These are phyloP conservation scores for Drosophila eohydei DNA, from an alignment of 2,888 invertebrate species.

Conservation along the genomic window DNA sequence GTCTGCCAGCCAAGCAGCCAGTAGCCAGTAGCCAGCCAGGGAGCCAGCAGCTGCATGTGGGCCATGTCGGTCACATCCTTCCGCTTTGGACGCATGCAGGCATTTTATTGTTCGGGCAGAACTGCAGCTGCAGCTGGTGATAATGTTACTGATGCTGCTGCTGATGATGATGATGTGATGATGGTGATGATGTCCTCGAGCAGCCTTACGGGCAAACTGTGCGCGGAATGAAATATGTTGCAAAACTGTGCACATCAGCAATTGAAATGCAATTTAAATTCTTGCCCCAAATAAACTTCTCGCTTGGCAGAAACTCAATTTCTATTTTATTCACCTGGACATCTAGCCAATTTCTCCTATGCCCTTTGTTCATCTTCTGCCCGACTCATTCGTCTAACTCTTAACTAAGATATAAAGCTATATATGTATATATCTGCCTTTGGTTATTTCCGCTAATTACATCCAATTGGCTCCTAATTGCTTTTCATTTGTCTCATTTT, in stretches of 20 bases:
- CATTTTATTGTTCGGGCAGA: constrained; percentile 38
- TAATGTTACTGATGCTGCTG: not conserved
- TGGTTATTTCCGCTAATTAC: constrained; percentile 13
- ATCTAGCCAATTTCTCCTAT: not conserved
- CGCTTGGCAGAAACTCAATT: not conserved
- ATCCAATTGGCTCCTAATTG: constrained; percentile 24
- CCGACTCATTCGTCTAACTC: not conserved
- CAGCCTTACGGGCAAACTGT: constrained; percentile 23
- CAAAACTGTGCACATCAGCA: constrained; percentile 43
- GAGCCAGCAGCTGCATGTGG: constrained; percentile 45
- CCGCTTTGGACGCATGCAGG: constrained; percentile 38
- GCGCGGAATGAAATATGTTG: constrained; percentile 36
- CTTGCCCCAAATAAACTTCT: constrained; percentile 8
- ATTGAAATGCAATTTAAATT: constrained; percentile 67
- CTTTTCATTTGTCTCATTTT: constrained; percentile 15
- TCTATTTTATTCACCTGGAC: not conserved
- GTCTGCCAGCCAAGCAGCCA: constrained; percentile 31
- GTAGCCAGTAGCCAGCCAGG: constrained; percentile 3
- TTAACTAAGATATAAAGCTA: not conserved
- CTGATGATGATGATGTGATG: constrained; percentile 4
- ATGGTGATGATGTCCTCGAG: constrained; percentile 19
- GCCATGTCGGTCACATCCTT: constrained; percentile 53
- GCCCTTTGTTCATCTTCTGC: not conserved
- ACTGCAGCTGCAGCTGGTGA: constrained; percentile 5
- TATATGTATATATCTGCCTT: not conserved